Base-by-base conservation (phyloP, 2,113 vertebrate species). In the Odontophorus gujanensis region DNA sequence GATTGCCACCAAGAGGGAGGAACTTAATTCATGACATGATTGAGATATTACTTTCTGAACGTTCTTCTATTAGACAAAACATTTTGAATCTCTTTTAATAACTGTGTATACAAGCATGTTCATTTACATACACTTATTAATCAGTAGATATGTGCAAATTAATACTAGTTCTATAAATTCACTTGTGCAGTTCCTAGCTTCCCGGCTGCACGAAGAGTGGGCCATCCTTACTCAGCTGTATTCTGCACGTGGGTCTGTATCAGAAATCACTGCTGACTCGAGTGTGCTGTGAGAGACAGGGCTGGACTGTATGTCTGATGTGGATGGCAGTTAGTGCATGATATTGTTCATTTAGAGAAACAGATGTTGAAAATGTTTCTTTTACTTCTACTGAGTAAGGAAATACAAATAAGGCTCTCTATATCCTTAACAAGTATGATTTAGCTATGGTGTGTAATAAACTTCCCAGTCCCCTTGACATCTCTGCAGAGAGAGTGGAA, bases 401-500 rank as follows among this genome's bases (percentile, higher is more conserved):
- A 88, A 90, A 15, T 47, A 14, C 0, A 75, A 51, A n/a, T 42
- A 15, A 26, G 38, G 13, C 17, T 30, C 21, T 76, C 2, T 55
- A 2, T 90, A 28, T 92, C 97, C 97, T 98, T 98, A 97, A 94
- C 96, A 10, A 10, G 3, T 48, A n/a, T 77, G 11, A 77, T 84
- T 78, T 93, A 99, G 99, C 98, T 3, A 99, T 99, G 99, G 99
- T 99, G 74, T 99, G 99, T 91, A 98, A 97, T 89, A 99, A 99
- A 79, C 98, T 99, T 53, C 99, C 99, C 13, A 99, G 99, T 86
- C 99, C 99, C 6, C 95, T 99, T 63, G 99, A 99, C 57, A 98
- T 99, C 32, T 28, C 97, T 0, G 96, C 97, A 2, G 99, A 99
- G 96, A 97, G 99, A 63, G 99, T 99, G 91, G 99, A 99, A 96